phyloP scores from a whole-genome alignment of 2,113 vertebrate genomes.

The Oophaga pumilio region DNA sequence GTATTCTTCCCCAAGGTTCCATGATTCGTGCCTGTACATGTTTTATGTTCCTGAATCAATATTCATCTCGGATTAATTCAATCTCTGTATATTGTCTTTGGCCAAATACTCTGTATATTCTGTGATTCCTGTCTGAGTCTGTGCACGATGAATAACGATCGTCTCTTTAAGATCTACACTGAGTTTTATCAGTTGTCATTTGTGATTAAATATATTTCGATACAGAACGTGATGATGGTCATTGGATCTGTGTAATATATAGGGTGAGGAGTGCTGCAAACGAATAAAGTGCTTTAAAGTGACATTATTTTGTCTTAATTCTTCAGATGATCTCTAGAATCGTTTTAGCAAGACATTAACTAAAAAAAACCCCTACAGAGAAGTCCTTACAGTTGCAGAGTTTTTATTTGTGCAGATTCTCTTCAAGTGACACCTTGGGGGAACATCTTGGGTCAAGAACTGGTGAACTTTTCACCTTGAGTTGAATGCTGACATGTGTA shows the following conservation, averaged over 20 bases:
- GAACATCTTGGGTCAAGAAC: slow-evolving; percentile 81
- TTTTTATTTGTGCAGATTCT: slow-evolving; percentile 12
- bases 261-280: slow-evolving; percentile 86
- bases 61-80: neutral
- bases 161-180: slow-evolving; percentile 79
- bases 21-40: neutral
- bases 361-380: neutral
- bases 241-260: slow-evolving; percentile 70
- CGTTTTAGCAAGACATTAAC: neutral
- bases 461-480: slow-evolving; percentile 82
- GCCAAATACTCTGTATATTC: slow-evolving; percentile 80
- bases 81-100: slow-evolving; percentile 67
- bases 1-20: neutral
- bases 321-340: neutral
- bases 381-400: neutral
- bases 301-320: slow-evolving; percentile 22
- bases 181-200: slow-evolving; percentile 94
- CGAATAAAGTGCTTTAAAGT: slow-evolving; percentile 36
- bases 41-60: neutral
- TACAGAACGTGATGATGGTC: slow-evolving; percentile 76
- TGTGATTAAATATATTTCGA: slow-evolving; percentile 72
- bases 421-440: slow-evolving; percentile 41
- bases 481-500: slow-evolving; percentile 74
- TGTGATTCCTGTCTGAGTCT: slow-evolving; percentile 78
- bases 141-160: slow-evolving; percentile 85